These are phyloP conservation scores for Planococcus citri DNA, from an alignment of 1,140 invertebrate species.

Conservation along the genomic window DNA sequence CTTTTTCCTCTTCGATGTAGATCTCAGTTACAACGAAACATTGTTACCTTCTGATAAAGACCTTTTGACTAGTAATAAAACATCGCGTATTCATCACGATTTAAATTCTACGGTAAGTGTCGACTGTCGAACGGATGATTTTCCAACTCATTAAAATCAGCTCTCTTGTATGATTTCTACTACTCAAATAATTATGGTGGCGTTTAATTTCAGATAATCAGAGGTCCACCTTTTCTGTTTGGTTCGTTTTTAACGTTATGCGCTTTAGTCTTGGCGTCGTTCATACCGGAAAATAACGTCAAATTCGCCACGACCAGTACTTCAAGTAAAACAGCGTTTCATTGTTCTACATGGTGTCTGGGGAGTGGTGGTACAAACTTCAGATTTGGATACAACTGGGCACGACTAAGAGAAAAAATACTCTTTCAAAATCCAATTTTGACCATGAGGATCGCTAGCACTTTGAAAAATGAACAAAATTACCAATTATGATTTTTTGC, in stretches of 20 bases:
- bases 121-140: neutral
- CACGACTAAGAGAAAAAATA: too few species aligned
- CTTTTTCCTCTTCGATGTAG: slow-evolving; percentile 97
- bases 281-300: slow-evolving; percentile 50
- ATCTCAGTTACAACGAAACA: slow-evolving; percentile 58
- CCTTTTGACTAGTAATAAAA: slow-evolving; percentile 20
- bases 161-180: neutral
- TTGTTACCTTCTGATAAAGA: neutral
- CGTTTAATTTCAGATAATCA: slow-evolving; percentile 56
- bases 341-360: too few species aligned
- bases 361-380: too few species aligned
- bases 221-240: slow-evolving; percentile 99
- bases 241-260: slow-evolving; percentile 92
- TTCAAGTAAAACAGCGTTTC: too few species aligned
- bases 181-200: neutral
- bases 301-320: neutral
- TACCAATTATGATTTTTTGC: too few species aligned
- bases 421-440: too few species aligned
- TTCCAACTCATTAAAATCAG: neutral
- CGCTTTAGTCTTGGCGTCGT: slow-evolving; percentile 81
- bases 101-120: slow-evolving; percentile 20
- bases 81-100: slow-evolving; percentile 17
- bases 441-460: too few species aligned
- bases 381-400: too few species aligned
- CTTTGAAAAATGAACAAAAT: too few species aligned